Conservation (phyloP, 2,113 vertebrate genomes). For the Epinephelus lanceolatus region DNA sequence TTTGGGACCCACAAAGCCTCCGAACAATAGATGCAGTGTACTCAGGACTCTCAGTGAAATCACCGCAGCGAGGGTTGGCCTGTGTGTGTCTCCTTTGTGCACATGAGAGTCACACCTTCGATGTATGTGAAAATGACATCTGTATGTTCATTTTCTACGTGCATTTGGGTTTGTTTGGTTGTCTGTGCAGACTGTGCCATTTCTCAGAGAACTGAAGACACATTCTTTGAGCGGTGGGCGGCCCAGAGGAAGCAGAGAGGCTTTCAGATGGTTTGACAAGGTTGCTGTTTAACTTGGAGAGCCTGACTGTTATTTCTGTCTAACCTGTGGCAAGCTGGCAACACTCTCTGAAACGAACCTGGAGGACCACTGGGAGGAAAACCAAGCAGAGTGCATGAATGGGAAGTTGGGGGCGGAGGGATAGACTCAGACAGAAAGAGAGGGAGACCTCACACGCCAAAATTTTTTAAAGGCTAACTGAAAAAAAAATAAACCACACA, state of each 20-base stretch:
- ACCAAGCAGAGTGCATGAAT: conserved; percentile 53
- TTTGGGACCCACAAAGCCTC: conserved; percentile 45
- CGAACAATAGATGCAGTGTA: conserved; percentile 72
- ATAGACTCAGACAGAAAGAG: conserved; percentile 26
- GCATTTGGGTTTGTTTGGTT: conserved; percentile 16
- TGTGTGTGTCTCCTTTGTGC: conserved; percentile 34
- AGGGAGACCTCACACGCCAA: conserved; percentile 46
- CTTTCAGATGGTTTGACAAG: conserved; percentile 63
- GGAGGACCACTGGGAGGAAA: conserved; percentile 58
- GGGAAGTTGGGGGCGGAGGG: conserved; percentile 37
- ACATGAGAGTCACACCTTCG: conserved; percentile 15
- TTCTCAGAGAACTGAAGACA: conserved; percentile 66
- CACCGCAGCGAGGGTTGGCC: not conserved
- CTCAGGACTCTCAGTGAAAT: conserved; percentile 54
- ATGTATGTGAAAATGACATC: conserved; percentile 49
- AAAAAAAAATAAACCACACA: conserved; percentile 48
- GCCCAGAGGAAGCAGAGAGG: conserved; percentile 66
- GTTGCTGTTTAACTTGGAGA: conserved; percentile 75
- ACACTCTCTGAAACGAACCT: conserved; percentile 48
- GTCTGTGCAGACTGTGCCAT: conserved; percentile 16
- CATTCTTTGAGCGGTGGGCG: conserved; percentile 64
- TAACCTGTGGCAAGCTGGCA: conserved; percentile 69
- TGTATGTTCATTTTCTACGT: conserved; percentile 40
- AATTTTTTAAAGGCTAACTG: conserved; percentile 39
- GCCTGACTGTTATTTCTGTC: conserved; percentile 73